Evolutionary conservation across 2,113 vertebrate genomes (phyloP), one percentile per base, ranked within the genome.

Genomic region (Meriones unguiculatus): DNA sequence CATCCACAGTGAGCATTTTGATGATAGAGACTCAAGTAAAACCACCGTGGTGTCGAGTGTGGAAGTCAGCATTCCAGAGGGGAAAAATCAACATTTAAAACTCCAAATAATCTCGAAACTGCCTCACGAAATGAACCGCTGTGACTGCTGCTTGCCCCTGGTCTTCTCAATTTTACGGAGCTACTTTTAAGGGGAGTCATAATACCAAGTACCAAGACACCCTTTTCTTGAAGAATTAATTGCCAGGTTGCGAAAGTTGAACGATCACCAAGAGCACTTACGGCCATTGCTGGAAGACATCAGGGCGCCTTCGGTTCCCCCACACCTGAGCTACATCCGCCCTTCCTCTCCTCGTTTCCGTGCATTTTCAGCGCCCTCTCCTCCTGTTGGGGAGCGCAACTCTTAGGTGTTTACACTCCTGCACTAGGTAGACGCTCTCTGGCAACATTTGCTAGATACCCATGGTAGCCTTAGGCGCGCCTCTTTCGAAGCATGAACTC

Each of bases 11-110:
- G 89, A 93, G 57, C 72, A 69, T 98, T 97, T 87, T 96, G 84
- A 0, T 96, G 96, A 78, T 22, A 92, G 73, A 97, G 89, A 77
- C 86, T 96, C 96, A 95, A 97, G 98, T 62, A 28, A 95, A 98
- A 90, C n/a, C 95, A 87, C 64, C 11, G 7, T 67, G 78, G 14
- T 46, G 11, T 41, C 3, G 59, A 41, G 65, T 25, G 6, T 38
- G 35, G 64, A 96, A 95, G 35, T 91, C 46, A 15, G n/a, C 85
- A 67, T 82, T 85, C 76, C 41, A 35, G 50, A 64, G 72, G 67
- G 50, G 84, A 59, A 30, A 30, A 52, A 69, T 88, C 80, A 52
- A 84, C 85, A 32, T 89, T 82, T 82, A 78, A 80, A 80, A 90
- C 62, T 93, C 59, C 57, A 87, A 15, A 76, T 95, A 62, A 62